Evolutionary conservation across 2,113 vertebrate species (phyloP).

Genomic region (Bos taurus): ARS-UCD2.0 NC_037334.1:4116501-4117000

Average conservation of each 20-base stretch:
- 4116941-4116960: conserved; percentile 86
- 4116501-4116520: neutral
- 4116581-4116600: too few relatives aligned
- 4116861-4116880: accelerated
- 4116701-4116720: neutral
- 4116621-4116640: too few relatives aligned
- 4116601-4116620: neutral
- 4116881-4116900: neutral
- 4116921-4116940: conserved; percentile 88
- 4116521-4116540: neutral
- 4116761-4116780: conserved; percentile 85
- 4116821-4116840: conserved; percentile 88
- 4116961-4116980: conserved; percentile 88
- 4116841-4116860: neutral
- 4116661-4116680: accelerated
- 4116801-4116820: conserved; percentile 88
- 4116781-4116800: conserved; percentile 86
- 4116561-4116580: neutral
- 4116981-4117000: conserved; percentile 93
- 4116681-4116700: neutral
- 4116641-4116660: neutral
- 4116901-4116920: neutral
- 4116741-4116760: neutral
- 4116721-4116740: too few relatives aligned
- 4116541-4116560: neutral